Percentiles rank a stretch among this genome's conserved stretches.
phyloP scores from a whole-genome alignment of 2,797 vertebrate genomes.

The Poecilia picta region DNA sequence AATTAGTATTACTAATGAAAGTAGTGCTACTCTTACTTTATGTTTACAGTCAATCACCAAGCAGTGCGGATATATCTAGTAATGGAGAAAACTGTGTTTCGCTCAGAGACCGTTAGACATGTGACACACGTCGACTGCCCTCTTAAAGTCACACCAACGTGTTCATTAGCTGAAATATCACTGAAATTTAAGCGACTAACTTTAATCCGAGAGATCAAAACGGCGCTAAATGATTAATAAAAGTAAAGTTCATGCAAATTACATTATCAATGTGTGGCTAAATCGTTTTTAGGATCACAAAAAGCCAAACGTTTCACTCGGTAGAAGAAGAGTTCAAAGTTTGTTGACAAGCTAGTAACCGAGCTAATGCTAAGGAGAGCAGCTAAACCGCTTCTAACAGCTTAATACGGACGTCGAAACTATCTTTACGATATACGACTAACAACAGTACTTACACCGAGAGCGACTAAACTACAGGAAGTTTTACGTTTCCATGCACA shows the following conservation, averaged over 20 bases:
- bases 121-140: not conserved
- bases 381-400: not conserved
- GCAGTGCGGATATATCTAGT: not conserved
- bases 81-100: not conserved
- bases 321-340: constrained; percentile 25
- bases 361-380: constrained; percentile 64
- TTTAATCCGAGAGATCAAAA: not conserved
- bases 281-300: fast-evolving
- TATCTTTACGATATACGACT: not conserved
- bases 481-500: constrained; percentile 25
- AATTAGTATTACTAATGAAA: not conserved
- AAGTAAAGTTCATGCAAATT: not conserved
- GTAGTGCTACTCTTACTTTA: not conserved
- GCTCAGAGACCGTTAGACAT: not conserved
- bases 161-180: not conserved
- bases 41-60: not conserved
- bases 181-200: not conserved
- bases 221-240: not conserved
- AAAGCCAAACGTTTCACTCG: fast-evolving
- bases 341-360: constrained; percentile 60
- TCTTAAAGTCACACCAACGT: not conserved
- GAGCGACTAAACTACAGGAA: not conserved
- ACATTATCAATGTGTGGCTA: fast-evolving
- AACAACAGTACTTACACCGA: constrained; percentile 40
- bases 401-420: not conserved